phyloP scores from a whole-genome alignment of 1,140 invertebrate genomes.

The Oncopeltus fasciatus region DNA sequence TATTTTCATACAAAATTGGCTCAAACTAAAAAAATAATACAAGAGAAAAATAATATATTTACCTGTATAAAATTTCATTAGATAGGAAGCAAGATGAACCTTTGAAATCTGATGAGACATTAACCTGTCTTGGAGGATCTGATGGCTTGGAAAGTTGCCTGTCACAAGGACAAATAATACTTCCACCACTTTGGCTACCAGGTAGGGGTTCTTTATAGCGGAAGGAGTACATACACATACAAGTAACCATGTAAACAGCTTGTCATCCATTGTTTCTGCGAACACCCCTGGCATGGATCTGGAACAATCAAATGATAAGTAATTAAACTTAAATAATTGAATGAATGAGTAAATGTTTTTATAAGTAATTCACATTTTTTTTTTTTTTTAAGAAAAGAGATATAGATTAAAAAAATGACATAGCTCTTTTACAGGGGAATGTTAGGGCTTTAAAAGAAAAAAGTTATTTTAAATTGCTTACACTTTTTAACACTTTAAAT shows the following conservation, averaged over 20 bases:
- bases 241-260: conserved; percentile 74
- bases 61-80: conserved; percentile 95
- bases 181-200: conserved; percentile 88
- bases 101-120: conserved; percentile 78
- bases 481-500: too few species aligned
- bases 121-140: conserved; percentile 44
- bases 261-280: conserved; percentile 61
- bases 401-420: too few species aligned
- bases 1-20: too few species aligned
- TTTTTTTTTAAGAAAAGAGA: too few species aligned
- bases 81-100: conserved; percentile 61
- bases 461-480: too few species aligned
- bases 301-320: conserved; percentile 14
- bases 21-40: too few species aligned
- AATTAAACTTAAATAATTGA: too few species aligned
- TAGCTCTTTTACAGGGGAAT: too few species aligned
- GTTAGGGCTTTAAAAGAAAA: too few species aligned
- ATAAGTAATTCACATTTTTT: too few species aligned
- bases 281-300: conserved; percentile 65
- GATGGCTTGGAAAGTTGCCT: conserved; percentile 52
- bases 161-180: conserved; percentile 81
- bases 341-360: too few species aligned
- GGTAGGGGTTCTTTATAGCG: conserved; percentile 87
- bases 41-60: too few species aligned
- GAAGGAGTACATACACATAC: conserved; percentile 78